Conservation (phyloP, 2,888 invertebrate genomes). For the Endomychus coccineus region DNA sequence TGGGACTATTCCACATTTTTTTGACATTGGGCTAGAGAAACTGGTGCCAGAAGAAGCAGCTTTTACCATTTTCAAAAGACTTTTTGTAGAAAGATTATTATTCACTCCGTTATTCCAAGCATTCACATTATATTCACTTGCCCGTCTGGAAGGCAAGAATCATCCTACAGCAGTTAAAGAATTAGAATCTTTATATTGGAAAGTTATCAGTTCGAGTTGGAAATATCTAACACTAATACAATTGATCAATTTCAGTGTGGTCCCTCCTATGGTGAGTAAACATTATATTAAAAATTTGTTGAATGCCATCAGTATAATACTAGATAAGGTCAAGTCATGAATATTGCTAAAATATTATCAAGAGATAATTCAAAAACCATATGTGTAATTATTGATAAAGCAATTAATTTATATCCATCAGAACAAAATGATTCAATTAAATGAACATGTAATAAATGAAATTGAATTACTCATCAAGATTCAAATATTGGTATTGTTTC, state of each 20-base stretch:
- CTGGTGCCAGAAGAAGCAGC: constrained; percentile 51
- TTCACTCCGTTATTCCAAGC: constrained; percentile 67
- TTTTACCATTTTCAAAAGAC: constrained; percentile 48
- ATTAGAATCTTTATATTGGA: constrained; percentile 56
- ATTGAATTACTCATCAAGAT: too few species aligned
- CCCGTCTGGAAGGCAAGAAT: constrained; percentile 69
- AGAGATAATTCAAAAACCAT: too few species aligned
- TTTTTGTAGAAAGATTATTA: constrained; percentile 63
- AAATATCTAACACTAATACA: constrained; percentile 70
- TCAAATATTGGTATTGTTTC: too few species aligned
- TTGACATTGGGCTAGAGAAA: constrained; percentile 58
- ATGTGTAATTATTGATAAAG: too few species aligned
- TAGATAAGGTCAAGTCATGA: too few species aligned
- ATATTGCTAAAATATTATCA: too few species aligned
- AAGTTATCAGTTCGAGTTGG: constrained; percentile 65
- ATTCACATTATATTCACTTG: constrained; percentile 64
- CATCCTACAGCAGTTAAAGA: constrained; percentile 58
- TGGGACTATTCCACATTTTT: constrained; percentile 71
- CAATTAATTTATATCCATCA: too few species aligned
- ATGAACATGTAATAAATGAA: too few species aligned
- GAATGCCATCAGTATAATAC: too few species aligned
- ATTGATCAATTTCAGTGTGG: constrained; percentile 63
- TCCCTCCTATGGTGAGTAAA: constrained; percentile 66
- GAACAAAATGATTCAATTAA: too few species aligned
- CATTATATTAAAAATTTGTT: constrained; percentile 11